These are phyloP conservation scores for Cyprinodon diabolis DNA, from an alignment of 2,797 vertebrate genomes.

Conservation along the genomic window DNA sequence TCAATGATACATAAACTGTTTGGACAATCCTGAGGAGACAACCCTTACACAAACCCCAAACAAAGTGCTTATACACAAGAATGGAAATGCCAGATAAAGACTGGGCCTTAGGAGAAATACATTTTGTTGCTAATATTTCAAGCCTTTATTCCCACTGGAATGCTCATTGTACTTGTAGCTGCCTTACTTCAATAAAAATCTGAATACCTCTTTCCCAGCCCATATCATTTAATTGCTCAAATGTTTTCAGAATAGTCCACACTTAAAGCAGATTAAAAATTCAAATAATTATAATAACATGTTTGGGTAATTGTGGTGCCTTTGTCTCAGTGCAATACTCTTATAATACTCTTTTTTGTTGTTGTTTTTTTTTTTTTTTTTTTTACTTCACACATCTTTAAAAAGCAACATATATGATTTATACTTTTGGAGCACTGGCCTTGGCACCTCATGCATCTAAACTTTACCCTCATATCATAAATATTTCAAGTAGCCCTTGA, in stretches of 20 bases:
- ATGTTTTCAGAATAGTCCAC: not conserved
- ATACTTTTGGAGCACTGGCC: slow-evolving; percentile 22
- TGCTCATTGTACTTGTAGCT: not conserved
- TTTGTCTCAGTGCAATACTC: not conserved
- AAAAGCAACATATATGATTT: slow-evolving; percentile 15
- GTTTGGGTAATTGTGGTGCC: slow-evolving; percentile 9
- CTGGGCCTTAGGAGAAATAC: not conserved
- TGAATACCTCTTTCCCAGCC: not conserved
- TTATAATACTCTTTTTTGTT: not conserved
- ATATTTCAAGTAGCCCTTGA: slow-evolving; percentile 55
- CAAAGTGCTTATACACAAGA: not conserved
- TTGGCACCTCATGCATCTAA: slow-evolving; percentile 36
- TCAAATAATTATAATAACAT: slow-evolving; percentile 20
- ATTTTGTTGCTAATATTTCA: not conserved
- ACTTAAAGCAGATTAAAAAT: slow-evolving; percentile 18
- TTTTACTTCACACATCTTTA: slow-evolving; percentile 3
- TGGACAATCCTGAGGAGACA: not conserved
- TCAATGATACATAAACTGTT: not conserved
- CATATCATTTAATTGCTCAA: slow-evolving; percentile 3
- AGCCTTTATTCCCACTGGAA: not conserved
- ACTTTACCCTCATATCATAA: slow-evolving; percentile 42
- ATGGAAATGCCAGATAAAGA: not conserved
- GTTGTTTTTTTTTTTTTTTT: slow-evolving; percentile 10
- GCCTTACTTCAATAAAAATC: slow-evolving; percentile 1
- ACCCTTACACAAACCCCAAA: not conserved